These are phyloP conservation scores for Drosophila albomicans DNA, from an alignment of 1,140 invertebrate species.

Conservation along the genomic window DNA sequence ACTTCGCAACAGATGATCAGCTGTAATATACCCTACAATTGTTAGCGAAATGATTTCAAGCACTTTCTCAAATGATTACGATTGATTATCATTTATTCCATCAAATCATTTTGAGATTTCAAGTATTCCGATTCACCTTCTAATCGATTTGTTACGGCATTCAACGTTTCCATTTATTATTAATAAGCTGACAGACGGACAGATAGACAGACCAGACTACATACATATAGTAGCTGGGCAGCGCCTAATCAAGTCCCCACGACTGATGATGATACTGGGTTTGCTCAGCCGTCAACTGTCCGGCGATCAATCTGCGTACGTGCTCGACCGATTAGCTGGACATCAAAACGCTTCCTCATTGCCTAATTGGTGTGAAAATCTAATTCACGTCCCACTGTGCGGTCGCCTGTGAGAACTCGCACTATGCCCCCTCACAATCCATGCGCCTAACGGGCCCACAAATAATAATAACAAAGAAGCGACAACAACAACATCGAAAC, in stretches of 20 bases:
- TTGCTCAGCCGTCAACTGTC: conserved; percentile 57
- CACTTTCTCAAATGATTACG: conserved; percentile 4
- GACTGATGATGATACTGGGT: conserved; percentile 42
- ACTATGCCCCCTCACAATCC: conserved; percentile 1
- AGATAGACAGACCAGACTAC: neutral
- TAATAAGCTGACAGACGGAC: neutral
- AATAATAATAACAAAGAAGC: conserved; percentile 24
- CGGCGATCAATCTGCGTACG: conserved; percentile 61
- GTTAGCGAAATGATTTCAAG: neutral
- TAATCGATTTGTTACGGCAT: conserved; percentile 26
- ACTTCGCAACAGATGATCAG: neutral
- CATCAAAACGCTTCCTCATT: conserved; percentile 71
- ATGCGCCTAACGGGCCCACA: conserved; percentile 29
- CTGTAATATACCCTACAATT: conserved; percentile 6
- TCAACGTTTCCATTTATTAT: conserved; percentile 12
- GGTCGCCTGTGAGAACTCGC: conserved; percentile 49
- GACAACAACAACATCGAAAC: neutral
- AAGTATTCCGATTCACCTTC: conserved; percentile 14
- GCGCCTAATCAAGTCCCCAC: conserved; percentile 62
- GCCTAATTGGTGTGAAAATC: conserved; percentile 77
- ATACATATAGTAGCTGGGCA: conserved; percentile 2
- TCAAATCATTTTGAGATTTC: neutral
- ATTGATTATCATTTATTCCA: conserved; percentile 10
- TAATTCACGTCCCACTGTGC: conserved; percentile 62
- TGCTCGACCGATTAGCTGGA: conserved; percentile 58